Evolutionary conservation across 2,888 invertebrate genomes (phyloP).

Genomic region (Yponomeuta evonymella): DNA sequence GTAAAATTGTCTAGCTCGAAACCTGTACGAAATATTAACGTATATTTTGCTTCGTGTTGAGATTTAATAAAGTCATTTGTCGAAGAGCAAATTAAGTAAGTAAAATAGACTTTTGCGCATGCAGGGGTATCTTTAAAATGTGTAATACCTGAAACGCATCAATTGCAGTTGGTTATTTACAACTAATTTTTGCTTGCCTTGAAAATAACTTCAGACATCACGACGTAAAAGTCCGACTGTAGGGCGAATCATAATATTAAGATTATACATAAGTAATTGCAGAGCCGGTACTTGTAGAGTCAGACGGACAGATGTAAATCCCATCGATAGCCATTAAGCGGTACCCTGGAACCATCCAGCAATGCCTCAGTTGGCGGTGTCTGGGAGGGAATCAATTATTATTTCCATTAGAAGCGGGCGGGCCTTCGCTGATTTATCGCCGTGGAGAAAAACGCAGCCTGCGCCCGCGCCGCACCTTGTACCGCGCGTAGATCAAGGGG

Average conservation of each 20-base stretch:
- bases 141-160: no score
- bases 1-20: no score
- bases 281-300: neutral
- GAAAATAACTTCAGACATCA: no score
- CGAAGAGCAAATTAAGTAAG: no score
- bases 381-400: conserved; percentile 51
- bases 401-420: conserved; percentile 52
- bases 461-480: conserved; percentile 9
- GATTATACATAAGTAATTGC: neutral
- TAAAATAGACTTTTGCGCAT: no score
- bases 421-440: conserved; percentile 38
- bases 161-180: no score
- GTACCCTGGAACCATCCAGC: conserved; percentile 5
- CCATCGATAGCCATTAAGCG: conserved; percentile 1
- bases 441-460: conserved; percentile 28
- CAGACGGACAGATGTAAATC: conserved; percentile 1
- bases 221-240: neutral
- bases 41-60: no score
- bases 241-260: neutral
- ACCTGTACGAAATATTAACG: no score
- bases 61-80: no score
- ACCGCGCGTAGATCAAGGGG: neutral
- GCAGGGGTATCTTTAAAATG: no score
- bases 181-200: no score
- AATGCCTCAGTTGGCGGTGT: neutral